phyloP scores from a whole-genome alignment of 2,888 invertebrate species.

The Coenonympha glycerion region DNA sequence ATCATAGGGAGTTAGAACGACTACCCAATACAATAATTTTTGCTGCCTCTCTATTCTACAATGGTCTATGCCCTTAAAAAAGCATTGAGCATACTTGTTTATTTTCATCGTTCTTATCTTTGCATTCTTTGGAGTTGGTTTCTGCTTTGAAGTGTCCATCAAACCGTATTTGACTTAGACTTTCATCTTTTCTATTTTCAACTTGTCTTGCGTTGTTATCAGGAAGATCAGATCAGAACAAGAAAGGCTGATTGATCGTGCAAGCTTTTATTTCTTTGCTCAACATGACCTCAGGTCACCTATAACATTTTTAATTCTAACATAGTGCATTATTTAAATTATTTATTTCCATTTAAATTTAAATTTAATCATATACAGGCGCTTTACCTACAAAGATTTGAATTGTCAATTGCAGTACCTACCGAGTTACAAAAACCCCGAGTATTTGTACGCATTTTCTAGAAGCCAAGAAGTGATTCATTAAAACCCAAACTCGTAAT shows the following conservation, averaged over 20 bases:
- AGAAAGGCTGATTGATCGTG: not conserved
- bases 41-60: no score
- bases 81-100: not conserved
- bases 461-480: not conserved
- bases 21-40: no score
- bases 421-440: not conserved
- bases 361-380: no score
- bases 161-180: not conserved
- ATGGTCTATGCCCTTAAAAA: not conserved
- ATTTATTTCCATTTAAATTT: no score
- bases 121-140: not conserved
- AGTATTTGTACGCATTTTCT: no score
- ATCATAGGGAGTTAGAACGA: no score
- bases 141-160: conserved; percentile 6
- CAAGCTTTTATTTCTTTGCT: not conserved
- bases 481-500: no score
- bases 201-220: conserved; percentile 2
- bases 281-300: not conserved
- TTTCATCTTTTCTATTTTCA: conserved; percentile 7
- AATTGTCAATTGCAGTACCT: not conserved
- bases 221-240: not conserved
- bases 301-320: no score
- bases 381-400: not conserved
- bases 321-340: no score
- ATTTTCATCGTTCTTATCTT: not conserved